Evolutionary conservation across 1,140 invertebrate genomes (phyloP), one percentile per base, ranked within the genome.

Genomic region (Trinorchestia longiramus): DNA sequence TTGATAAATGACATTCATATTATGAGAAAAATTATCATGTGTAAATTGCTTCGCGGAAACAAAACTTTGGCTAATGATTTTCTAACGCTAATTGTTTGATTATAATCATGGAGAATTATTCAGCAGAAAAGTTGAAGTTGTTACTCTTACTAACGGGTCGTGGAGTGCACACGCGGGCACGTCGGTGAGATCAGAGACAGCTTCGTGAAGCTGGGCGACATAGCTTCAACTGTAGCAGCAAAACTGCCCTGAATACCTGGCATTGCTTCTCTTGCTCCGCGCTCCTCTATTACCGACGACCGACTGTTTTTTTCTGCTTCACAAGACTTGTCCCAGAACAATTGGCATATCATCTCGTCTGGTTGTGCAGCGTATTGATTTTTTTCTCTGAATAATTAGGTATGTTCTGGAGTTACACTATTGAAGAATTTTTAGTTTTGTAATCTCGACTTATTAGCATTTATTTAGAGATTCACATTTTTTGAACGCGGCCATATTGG

Each of bases 201-300:
- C 36, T n/a, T 28, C 8, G n/a, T 28, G 41, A 36, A 90, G 43
- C 11, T 40, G 92, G 44, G 92, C 92, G 43, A 94, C 92, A 94
- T 94, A 45, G 41, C 92, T 94, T 45, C 92, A 94, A 94, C 15
- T 94, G 92, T 94, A 94, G 43, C 44, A 47, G 43, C 44, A 8
- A 8, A 45, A 94, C 92, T 43, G 92, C 92, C 44, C 43, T 43
- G 44, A 94, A 94, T 94, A 94, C 44, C 44, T 47, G 44, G 92
- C 92, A 94, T 94, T 94, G 92, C 44, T 94, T 44, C 92, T 44
- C 92, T 94, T 43, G 41, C 43, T 94, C 92, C 28, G 88, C 88
- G 88, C n/a, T 43, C 43, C 88, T 90, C 88, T 90, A 90, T 90
- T 90, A 43, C 88, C 41, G 88, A 90, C 43, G 88, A 42, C 36